Evolutionary conservation across 2,113 vertebrate genomes (phyloP).

Genomic region (Hyla sarda): DNA sequence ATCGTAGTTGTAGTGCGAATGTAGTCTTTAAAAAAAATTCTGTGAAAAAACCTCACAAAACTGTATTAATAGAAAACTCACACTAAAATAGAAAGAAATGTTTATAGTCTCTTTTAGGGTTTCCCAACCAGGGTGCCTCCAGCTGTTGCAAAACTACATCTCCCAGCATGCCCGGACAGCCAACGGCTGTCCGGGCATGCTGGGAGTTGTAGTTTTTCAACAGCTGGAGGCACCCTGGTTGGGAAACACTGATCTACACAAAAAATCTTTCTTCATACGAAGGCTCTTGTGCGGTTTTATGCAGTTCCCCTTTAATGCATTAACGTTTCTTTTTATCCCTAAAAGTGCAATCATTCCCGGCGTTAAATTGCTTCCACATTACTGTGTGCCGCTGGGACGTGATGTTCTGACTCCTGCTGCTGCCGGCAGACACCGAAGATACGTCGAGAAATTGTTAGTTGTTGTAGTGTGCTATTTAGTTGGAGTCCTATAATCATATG

Average conservation of each 20-base stretch:
- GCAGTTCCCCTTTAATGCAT: background rate
- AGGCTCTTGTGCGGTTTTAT: background rate
- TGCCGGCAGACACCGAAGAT: slow-evolving; percentile 33
- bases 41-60: no score
- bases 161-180: no score
- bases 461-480: slow-evolving; percentile 31
- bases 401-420: slow-evolving; percentile 39
- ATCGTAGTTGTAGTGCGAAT: no score
- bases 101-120: background rate
- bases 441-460: slow-evolving; percentile 47
- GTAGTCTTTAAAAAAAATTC: no score
- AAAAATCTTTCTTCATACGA: background rate
- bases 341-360: slow-evolving; percentile 51
- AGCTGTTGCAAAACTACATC: no score
- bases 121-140: no score
- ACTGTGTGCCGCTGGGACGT: slow-evolving; percentile 30
- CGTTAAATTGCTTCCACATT: slow-evolving; percentile 44
- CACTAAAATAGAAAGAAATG: background rate
- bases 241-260: no score
- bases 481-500: slow-evolving; percentile 42
- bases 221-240: no score
- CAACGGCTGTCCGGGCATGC: no score
- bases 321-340: slow-evolving; percentile 36
- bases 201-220: no score
- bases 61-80: background rate